Conservation (phyloP, 2,113 vertebrate genomes). For the Campylomormyrus tamandua region DNA sequence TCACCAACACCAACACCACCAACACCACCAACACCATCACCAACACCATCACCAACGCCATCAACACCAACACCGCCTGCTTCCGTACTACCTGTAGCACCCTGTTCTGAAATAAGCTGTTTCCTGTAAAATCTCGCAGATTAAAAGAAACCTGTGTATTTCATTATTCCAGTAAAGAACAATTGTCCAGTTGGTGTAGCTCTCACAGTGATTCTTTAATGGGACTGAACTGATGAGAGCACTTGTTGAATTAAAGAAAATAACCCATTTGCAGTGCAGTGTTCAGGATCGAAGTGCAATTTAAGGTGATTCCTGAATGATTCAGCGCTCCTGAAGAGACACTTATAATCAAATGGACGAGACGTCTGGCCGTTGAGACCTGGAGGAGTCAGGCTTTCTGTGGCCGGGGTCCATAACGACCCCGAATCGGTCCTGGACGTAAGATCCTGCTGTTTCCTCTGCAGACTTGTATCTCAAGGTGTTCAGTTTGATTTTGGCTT, state of each 20-base stretch:
- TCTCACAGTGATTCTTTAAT: not conserved
- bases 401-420: not conserved
- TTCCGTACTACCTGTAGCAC: not conserved
- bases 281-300: not conserved
- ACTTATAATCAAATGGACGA: not conserved
- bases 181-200: not conserved
- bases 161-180: not conserved
- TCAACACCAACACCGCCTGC: not conserved
- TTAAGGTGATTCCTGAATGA: not conserved
- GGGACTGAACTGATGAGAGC: not conserved
- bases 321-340: not conserved
- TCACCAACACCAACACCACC: rapidly evolving
- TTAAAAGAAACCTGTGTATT: not conserved
- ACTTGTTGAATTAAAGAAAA: not conserved
- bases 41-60: rapidly evolving
- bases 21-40: not conserved
- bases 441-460: not conserved
- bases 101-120: not conserved
- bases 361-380: not conserved
- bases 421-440: not conserved
- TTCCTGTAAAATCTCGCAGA: not conserved
- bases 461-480: not conserved
- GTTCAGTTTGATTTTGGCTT: not conserved
- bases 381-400: not conserved
- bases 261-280: not conserved